Evolutionary conservation across 2,797 vertebrate genomes (phyloP).

Genomic region (Cottoperca gobio): DNA sequence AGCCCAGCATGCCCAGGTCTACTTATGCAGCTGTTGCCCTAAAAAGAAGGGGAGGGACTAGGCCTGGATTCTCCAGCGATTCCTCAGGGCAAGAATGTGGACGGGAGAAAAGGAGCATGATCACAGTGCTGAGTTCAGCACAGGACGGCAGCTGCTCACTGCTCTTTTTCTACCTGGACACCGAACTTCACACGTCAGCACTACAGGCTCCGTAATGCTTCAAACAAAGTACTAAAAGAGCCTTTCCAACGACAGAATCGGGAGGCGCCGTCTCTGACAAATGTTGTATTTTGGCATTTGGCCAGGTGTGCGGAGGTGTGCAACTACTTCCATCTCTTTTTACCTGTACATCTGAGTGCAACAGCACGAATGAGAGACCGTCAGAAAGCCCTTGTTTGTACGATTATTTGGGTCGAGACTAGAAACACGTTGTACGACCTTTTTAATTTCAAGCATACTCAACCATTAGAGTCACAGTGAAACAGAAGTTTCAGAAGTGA

Average conservation of each 20-base stretch:
- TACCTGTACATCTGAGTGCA: background rate
- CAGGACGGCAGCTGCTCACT: slow-evolving; percentile 5
- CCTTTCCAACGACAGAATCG: background rate
- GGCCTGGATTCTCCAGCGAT: background rate
- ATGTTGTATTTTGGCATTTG: background rate
- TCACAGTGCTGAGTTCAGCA: slow-evolving; percentile 33
- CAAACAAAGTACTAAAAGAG: background rate
- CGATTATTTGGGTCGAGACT: background rate
- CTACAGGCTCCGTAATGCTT: background rate
- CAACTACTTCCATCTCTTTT: background rate
- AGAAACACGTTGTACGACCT: background rate
- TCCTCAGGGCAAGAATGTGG: slow-evolving; percentile 55
- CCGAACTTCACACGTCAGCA: slow-evolving; percentile 13
- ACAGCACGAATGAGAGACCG: background rate
- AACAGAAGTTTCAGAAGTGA: too few relatives aligned
- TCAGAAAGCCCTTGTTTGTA: background rate
- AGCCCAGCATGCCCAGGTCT: background rate
- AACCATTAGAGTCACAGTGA: background rate
- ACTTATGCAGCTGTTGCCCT: slow-evolving; percentile 42
- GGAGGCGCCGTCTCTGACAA: background rate
- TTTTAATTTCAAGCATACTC: background rate
- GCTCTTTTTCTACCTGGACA: slow-evolving; percentile 7
- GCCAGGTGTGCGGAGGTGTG: background rate
- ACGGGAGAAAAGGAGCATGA: slow-evolving; percentile 6
- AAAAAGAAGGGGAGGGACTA: slow-evolving; percentile 11